Percentiles rank a stretch among this genome's conserved stretches.
Evolutionary conservation across 23 tunicate species (phyloP).

Genomic region (Diplosoma virens): DNA sequence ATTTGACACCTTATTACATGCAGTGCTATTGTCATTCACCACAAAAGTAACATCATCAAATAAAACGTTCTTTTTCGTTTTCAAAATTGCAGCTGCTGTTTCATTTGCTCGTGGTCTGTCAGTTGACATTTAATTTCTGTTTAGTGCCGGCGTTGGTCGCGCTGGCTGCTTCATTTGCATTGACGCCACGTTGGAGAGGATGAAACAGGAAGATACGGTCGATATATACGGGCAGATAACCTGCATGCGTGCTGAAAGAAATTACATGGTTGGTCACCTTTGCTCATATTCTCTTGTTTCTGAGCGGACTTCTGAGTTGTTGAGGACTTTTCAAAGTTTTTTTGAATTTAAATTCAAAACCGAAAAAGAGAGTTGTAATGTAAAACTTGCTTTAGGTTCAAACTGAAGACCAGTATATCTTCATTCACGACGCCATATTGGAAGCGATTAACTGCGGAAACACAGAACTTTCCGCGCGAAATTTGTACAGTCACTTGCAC

Average conservation of each 20-base stretch:
- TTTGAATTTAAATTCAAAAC: background rate
- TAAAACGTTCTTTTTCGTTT: no score
- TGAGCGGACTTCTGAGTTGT: background rate
- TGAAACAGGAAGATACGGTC: conserved; percentile 68
- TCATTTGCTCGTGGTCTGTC: no score
- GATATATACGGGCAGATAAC: conserved; percentile 96
- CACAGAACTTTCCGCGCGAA: conserved; percentile 82
- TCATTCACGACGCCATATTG: conserved; percentile 95
- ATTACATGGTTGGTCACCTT: conserved; percentile 85
- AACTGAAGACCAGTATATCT: conserved; percentile 97
- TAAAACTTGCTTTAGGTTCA: conserved; percentile 53
- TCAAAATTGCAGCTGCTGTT: no score
- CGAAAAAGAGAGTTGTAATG: background rate
- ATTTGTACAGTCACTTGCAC: conserved; percentile 76
- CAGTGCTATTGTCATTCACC: no score
- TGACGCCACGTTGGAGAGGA: conserved; percentile 82
- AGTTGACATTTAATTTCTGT: no score
- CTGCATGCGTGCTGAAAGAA: conserved; percentile 95
- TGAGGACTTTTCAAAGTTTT: no score
- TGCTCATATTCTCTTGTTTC: background rate
- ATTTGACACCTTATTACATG: no score
- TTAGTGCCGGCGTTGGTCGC: conserved; percentile 92
- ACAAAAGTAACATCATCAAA: no score
- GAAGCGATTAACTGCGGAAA: conserved; percentile 92
- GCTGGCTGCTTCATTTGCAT: conserved; percentile 96